Evolutionary conservation across 2,888 invertebrate species (phyloP).

Genomic region (Drosophila subquinaria): DNA sequence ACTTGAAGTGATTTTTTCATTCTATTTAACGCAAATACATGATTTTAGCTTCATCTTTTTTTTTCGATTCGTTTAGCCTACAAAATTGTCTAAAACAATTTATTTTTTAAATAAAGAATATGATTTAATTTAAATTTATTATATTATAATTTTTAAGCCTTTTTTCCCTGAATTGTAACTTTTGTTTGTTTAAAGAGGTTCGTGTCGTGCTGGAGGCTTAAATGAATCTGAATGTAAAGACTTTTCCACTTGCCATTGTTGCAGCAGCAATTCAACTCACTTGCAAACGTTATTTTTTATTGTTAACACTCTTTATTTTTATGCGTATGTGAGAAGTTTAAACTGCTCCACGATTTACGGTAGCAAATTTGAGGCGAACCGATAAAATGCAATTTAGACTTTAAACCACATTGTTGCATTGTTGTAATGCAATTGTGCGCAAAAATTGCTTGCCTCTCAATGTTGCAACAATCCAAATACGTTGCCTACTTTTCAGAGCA

Average conservation of each 20-base stretch:
- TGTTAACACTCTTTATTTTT: slow-evolving; percentile 47
- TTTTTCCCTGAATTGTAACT: not conserved
- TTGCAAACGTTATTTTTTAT: slow-evolving; percentile 36
- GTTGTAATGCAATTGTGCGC: slow-evolving; percentile 12
- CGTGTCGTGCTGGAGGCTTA: too few species aligned
- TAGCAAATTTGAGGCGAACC: slow-evolving; percentile 20
- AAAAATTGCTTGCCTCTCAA: not conserved
- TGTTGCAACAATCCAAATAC: slow-evolving; percentile 12
- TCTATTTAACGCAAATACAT: too few species aligned
- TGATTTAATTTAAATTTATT: too few species aligned
- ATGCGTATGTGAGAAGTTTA: not conserved
- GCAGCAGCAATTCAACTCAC: slow-evolving; percentile 15
- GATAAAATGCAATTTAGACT: not conserved
- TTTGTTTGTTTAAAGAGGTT: not conserved
- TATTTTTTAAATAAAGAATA: too few species aligned
- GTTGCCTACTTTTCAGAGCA: slow-evolving; percentile 27
- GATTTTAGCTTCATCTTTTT: not conserved
- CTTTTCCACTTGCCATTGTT: slow-evolving; percentile 14
- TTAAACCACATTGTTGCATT: slow-evolving; percentile 49
- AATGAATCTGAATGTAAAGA: not conserved
- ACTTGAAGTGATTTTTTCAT: too few species aligned
- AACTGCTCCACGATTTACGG: slow-evolving; percentile 43
- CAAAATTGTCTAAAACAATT: too few species aligned
- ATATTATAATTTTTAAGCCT: too few species aligned
- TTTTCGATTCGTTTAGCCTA: too few species aligned